Base-by-base conservation (phyloP, 2,113 vertebrate species). In the Craseonycteris thonglongyai region DNA sequence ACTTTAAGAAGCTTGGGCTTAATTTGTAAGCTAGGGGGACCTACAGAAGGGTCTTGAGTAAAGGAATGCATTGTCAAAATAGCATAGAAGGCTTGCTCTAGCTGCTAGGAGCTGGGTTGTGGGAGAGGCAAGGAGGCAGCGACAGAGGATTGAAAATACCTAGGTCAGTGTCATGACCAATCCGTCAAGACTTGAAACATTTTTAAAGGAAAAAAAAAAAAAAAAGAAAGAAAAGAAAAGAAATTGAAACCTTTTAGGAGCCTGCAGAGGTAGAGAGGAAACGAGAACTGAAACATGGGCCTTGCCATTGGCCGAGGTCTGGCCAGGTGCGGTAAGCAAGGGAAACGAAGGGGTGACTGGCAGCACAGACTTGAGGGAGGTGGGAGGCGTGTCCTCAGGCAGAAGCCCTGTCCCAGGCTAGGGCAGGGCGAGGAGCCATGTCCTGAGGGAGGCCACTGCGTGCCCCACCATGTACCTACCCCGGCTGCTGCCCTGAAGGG, bases 311-410 rank as follows among this genome's bases (percentile, higher is more conserved):
- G 54, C 93, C 96, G 81, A 71, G 91, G 82, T 94, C 82, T 94
- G 61, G 15, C 40, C 93, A 96, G 95, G 80, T 95, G 95, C 0
- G 24, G 65, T 95, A 84, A 90, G 47, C 11, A 63, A 47, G 65
- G 90, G 95, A 97, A 97, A 92, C 94, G 95, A 96, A 96, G 24
- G 51, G 84, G 83, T n/a, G 47, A 75, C 54, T 84, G 63, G 24
- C 35, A 68, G 54, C 33, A 26, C 22, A 49, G 19, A 13, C n/a
- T n/a, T 61, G n/a, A 49, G 47, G 47, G 35, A 84, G n/a, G 38
- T 65, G 40, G 19, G n/a, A 88, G 89, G 38, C 33, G 75, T 61
- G 10, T 75, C n/a, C n/a, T 72, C 8, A 24, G 74, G 68, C 7
- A 30, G 35, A 19, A 86, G 69, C n/a, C 72, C 82, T 80, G 49